These are phyloP conservation scores for Melanotaenia nigrans DNA, from an alignment of 2,797 vertebrate genomes.

Conservation along the genomic window DNA sequence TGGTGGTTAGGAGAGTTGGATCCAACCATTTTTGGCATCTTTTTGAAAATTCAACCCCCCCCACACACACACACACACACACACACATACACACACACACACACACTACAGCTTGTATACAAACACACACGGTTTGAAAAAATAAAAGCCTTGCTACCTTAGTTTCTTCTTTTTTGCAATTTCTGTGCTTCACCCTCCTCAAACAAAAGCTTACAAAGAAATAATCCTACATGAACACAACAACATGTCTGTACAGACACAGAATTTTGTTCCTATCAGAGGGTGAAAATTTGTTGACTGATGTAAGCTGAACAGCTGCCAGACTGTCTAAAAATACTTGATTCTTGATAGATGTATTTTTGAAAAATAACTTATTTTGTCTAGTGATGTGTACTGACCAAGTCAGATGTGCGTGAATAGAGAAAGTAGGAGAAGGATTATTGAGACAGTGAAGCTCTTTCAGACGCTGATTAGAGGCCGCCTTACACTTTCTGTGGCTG, in stretches of 20 bases:
- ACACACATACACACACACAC: not conserved
- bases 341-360: constrained; percentile 10
- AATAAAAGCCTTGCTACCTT: not conserved
- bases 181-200: not conserved
- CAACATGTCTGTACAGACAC: not conserved
- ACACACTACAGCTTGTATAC: constrained; percentile 19
- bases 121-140: constrained; percentile 9
- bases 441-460: constrained; percentile 58
- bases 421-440: constrained; percentile 5
- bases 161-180: constrained; percentile 1
- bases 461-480: constrained; percentile 48
- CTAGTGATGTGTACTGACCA: constrained; percentile 8
- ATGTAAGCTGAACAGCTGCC: constrained; percentile 1
- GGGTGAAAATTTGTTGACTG: not conserved
- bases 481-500: constrained; percentile 35
- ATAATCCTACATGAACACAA: constrained; percentile 7
- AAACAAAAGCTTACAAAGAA: not conserved
- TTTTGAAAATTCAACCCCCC: too few relatives aligned
- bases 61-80: constrained; percentile 3
- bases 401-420: constrained; percentile 30
- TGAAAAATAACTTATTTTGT: constrained; percentile 12
- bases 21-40: too few relatives aligned
- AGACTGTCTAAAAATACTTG: not conserved
- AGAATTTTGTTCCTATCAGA: not conserved
- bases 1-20: too few relatives aligned